Conservation (phyloP, 2,797 vertebrate genomes). For the Argentina silus region DNA sequence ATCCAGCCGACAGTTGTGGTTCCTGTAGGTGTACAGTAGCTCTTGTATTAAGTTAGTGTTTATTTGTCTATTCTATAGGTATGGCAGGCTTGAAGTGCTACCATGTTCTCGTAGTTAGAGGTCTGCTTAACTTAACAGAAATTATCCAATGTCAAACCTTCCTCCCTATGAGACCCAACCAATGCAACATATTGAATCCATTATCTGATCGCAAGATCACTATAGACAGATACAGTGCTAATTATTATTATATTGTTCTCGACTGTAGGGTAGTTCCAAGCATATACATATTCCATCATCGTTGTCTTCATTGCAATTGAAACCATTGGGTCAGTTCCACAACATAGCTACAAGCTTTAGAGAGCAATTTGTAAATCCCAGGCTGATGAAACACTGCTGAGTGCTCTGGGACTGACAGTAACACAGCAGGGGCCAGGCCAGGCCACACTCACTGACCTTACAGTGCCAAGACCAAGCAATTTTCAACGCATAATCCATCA, state of each 20-base stretch:
- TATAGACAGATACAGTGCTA: not conserved
- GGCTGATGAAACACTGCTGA: constrained; percentile 37
- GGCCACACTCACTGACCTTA: not conserved
- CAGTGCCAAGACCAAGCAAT: not conserved
- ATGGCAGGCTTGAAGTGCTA: not conserved
- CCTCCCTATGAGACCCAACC: not conserved
- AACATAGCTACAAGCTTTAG: constrained; percentile 47
- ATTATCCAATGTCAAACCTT: not conserved
- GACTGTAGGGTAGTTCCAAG: not conserved
- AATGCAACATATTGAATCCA: no score
- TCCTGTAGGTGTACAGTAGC: not conserved
- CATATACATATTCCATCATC: constrained; percentile 43
- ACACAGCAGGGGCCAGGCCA: not conserved
- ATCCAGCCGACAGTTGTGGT: not conserved
- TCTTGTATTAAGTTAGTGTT: no score
- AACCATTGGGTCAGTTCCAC: constrained; percentile 38
- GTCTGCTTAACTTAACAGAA: not conserved
- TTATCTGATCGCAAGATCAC: not conserved
- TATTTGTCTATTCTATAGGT: not conserved
- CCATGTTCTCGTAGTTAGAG: not conserved
- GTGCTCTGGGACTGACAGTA: not conserved
- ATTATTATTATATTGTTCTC: not conserved
- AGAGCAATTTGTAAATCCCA: constrained; percentile 66
- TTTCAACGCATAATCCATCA: not conserved
- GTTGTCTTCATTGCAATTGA: constrained; percentile 32